Percentiles rank a stretch among this genome's conserved stretches.
Evolutionary conservation across 2,113 vertebrate genomes (phyloP).

Genomic region (Anarhynchus alexandrinus): DNA sequence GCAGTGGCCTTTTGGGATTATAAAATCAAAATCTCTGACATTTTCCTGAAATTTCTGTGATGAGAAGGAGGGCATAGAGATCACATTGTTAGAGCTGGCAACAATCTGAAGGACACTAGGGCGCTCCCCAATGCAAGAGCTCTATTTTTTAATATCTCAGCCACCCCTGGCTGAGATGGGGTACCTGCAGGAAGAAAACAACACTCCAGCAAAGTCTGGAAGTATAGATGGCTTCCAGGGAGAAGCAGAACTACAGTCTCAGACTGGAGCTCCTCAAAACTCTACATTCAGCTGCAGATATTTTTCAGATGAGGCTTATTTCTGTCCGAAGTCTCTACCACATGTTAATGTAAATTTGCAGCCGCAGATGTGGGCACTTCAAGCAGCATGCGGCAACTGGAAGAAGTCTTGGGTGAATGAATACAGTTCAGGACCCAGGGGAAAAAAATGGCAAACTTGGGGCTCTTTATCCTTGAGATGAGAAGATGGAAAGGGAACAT

Average conservation of each 20-base stretch:
- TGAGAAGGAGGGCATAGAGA: background rate
- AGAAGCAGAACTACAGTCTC: background rate
- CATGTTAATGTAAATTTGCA: background rate
- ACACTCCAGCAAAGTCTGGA: background rate
- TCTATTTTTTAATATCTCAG: background rate
- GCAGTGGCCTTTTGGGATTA: background rate
- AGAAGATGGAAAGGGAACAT: background rate
- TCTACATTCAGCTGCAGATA: background rate
- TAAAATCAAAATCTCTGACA: conserved; percentile 1
- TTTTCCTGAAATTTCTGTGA: conserved; percentile 1
- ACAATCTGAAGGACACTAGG: background rate
- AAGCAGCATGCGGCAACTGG: background rate
- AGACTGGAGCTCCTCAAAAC: background rate
- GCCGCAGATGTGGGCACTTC: background rate
- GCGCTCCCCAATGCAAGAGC: background rate
- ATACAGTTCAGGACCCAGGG: background rate
- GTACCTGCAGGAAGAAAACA: background rate
- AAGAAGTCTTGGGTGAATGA: background rate
- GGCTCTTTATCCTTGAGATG: background rate
- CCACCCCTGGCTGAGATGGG: background rate
- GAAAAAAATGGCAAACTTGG: background rate
- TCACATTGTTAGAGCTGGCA: background rate
- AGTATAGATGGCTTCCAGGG: background rate
- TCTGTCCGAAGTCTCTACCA: background rate
- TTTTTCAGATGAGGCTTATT: background rate